Evolutionary conservation across 2,113 vertebrate genomes (phyloP).

Genomic region (Larimichthys crocea): DNA sequence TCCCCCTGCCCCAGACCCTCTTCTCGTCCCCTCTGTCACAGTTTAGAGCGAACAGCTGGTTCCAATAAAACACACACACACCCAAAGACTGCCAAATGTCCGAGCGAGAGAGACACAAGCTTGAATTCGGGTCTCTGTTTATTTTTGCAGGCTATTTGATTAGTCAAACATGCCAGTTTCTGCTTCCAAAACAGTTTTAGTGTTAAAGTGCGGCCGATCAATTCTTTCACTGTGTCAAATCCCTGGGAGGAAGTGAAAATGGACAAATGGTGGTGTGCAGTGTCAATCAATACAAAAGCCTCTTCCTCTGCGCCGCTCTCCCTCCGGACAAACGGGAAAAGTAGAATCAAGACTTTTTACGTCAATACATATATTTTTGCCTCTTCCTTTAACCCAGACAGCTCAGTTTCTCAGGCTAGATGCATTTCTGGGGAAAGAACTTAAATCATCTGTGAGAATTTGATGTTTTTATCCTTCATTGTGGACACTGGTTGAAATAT

Average conservation of each 20-base stretch:
- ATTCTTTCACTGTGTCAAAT: conserved; percentile 32
- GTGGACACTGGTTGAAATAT: conserved; percentile 24
- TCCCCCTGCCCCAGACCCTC: not conserved
- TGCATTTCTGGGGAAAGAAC: conserved; percentile 13
- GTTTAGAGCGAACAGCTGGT: conserved; percentile 73
- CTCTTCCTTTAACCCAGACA: not conserved
- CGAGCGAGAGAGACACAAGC: conserved; percentile 16
- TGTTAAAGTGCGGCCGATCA: conserved; percentile 36
- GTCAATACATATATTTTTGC: conserved; percentile 29
- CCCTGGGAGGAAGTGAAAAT: conserved; percentile 53
- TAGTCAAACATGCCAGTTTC: conserved; percentile 46
- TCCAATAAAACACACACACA: conserved; percentile 66
- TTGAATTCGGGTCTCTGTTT: conserved; percentile 44
- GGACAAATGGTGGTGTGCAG: conserved; percentile 55
- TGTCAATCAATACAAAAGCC: conserved; percentile 67
- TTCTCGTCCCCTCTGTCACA: conserved; percentile 60
- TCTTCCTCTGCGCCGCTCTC: conserved; percentile 48
- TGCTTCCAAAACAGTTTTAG: conserved; percentile 34
- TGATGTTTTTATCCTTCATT: conserved; percentile 18
- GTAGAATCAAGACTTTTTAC: conserved; percentile 37
- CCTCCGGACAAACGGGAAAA: conserved; percentile 54
- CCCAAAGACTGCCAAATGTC: conserved; percentile 46
- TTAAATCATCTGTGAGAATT: conserved; percentile 3
- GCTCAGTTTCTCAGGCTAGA: conserved; percentile 13
- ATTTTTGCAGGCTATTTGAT: conserved; percentile 55